phyloP scores from a whole-genome alignment of 2,888 invertebrate genomes.

The Ischnus inquisitorius region DNA sequence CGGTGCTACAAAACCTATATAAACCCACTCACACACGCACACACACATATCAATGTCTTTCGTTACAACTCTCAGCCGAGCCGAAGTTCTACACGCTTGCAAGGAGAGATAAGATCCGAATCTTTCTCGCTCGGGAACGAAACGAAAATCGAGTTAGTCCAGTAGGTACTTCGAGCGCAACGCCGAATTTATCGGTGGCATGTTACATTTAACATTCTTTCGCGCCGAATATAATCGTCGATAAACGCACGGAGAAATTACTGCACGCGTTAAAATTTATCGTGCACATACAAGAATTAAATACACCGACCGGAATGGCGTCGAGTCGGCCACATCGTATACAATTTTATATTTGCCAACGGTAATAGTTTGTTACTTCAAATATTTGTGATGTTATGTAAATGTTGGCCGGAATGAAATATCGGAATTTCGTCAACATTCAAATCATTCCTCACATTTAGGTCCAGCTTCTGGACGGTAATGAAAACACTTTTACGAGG shows the following conservation, averaged over 20 bases:
- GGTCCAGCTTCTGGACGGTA: background rate
- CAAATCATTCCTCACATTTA: background rate
- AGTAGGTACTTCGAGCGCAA: slow-evolving; percentile 15
- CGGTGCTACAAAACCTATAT: slow-evolving; percentile 42
- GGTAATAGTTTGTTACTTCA: background rate
- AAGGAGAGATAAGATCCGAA: slow-evolving; percentile 66
- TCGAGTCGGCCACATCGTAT: background rate
- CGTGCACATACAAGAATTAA: background rate
- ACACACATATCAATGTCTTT: slow-evolving; percentile 36
- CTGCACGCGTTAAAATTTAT: background rate
- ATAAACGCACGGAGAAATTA: background rate
- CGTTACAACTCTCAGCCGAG: slow-evolving; percentile 60
- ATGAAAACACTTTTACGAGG: slow-evolving; percentile 13
- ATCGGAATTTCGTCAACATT: no score
- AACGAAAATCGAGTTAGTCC: slow-evolving; percentile 63
- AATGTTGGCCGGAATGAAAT: background rate
- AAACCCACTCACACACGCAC: background rate
- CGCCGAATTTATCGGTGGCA: slow-evolving; percentile 63
- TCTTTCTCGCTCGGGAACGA: slow-evolving; percentile 56
- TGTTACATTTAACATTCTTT: slow-evolving; percentile 55
- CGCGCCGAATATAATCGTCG: slow-evolving; percentile 41
- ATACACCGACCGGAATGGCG: background rate
- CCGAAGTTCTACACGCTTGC: slow-evolving; percentile 48
- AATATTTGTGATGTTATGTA: background rate
- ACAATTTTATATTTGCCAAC: slow-evolving; percentile 20